phyloP scores from a whole-genome alignment of 1,140 invertebrate genomes.

The Sminthurinus signatus region DNA sequence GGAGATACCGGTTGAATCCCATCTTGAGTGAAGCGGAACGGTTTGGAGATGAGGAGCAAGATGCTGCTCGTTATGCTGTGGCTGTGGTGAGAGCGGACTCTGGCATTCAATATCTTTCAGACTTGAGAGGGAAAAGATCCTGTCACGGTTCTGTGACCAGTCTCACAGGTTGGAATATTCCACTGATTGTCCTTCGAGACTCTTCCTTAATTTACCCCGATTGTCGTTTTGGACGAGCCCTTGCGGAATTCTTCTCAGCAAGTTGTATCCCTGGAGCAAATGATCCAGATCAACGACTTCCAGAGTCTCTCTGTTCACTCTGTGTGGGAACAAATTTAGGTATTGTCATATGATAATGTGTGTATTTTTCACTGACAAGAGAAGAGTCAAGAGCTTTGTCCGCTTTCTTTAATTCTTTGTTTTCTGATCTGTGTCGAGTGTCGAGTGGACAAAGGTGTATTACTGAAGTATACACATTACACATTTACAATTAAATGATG shows the following conservation, averaged over 20 bases:
- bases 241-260: constrained; percentile 33
- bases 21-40: constrained; percentile 38
- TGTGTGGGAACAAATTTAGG: constrained; percentile 37
- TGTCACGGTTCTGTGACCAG: constrained; percentile 37
- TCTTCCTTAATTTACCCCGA: constrained; percentile 30
- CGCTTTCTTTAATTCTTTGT: too few species aligned
- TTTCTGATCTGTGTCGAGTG: too few species aligned
- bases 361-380: too few species aligned
- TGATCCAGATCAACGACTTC: constrained; percentile 29
- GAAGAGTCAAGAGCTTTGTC: too few species aligned
- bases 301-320: constrained; percentile 36
- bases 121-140: constrained; percentile 37
- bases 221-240: constrained; percentile 36
- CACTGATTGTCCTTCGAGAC: constrained; percentile 34
- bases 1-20: constrained; percentile 32
- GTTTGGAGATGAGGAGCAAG: constrained; percentile 41
- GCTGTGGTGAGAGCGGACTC: constrained; percentile 33
- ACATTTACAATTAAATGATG: too few species aligned
- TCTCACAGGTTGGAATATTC: constrained; percentile 40
- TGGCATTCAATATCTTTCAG: constrained; percentile 35
- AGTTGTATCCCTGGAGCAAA: constrained; percentile 35
- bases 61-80: constrained; percentile 36
- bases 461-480: too few species aligned
- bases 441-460: too few species aligned
- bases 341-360: too few species aligned